A percentile compares a stretch with the other conserved stretches of the same genome.
Evolutionary conservation across 1,140 invertebrate species (phyloP).

Genomic region (Goniozus legneri): DNA sequence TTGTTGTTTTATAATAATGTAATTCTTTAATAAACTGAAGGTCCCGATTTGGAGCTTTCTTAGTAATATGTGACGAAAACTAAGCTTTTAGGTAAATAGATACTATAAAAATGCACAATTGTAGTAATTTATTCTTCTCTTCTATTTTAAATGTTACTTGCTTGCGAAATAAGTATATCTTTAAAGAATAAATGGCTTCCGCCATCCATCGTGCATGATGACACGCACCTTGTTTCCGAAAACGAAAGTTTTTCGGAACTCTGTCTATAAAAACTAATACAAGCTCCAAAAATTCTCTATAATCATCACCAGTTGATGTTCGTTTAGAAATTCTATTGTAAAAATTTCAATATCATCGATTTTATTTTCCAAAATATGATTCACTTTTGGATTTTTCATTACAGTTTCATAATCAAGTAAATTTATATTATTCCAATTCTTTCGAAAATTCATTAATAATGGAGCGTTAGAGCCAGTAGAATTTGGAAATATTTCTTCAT

Average conservation of each 20-base stretch:
- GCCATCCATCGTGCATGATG: too few species aligned
- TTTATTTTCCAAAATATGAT: neutral
- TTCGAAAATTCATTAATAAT: conserved; percentile 30
- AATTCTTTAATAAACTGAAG: conserved; percentile 27
- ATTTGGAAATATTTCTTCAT: conserved; percentile 14
- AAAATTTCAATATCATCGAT: conserved; percentile 3
- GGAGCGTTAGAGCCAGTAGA: conserved; percentile 26
- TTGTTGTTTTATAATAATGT: conserved; percentile 20
- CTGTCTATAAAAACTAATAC: too few species aligned
- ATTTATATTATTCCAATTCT: conserved; percentile 23
- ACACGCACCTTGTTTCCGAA: conserved; percentile 2
- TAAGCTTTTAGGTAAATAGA: conserved; percentile 3
- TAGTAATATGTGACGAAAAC: neutral
- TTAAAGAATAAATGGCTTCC: conserved; percentile 22
- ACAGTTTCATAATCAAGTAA: conserved; percentile 12
- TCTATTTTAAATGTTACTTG: conserved; percentile 5
- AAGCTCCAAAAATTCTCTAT: too few species aligned
- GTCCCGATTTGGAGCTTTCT: conserved; percentile 5
- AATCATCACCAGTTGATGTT: too few species aligned
- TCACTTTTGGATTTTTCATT: conserved; percentile 1
- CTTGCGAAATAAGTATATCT: conserved; percentile 21
- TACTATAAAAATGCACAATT: conserved; percentile 6
- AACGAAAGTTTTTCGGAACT: too few species aligned
- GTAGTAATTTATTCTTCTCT: neutral
- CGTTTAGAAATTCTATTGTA: too few species aligned